phyloP scores from a whole-genome alignment of 2,113 vertebrate genomes.

The Microtus oregoni region DNA sequence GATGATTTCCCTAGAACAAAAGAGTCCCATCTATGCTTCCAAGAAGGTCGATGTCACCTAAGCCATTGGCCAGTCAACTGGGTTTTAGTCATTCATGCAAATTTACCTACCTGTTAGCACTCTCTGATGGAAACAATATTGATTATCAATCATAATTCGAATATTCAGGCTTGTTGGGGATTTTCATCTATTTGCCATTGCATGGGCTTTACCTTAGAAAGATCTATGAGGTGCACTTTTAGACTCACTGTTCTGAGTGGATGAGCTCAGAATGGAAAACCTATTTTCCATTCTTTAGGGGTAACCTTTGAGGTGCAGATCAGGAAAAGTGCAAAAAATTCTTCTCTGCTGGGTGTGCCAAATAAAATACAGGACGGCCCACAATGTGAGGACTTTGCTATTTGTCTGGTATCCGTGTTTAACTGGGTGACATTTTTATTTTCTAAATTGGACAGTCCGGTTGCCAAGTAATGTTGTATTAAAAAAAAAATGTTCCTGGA shows the following conservation, averaged over 20 bases:
- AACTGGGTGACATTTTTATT: neutral
- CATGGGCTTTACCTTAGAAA: neutral
- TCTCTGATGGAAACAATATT: neutral
- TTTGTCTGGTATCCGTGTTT: constrained; percentile 12
- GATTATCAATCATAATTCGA: neutral
- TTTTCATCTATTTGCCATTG: neutral
- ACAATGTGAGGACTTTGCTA: neutral
- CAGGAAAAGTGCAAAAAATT: neutral
- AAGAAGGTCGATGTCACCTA: neutral
- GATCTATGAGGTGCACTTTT: neutral
- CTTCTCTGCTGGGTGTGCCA: neutral
- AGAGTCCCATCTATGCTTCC: neutral
- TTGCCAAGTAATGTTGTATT: neutral
- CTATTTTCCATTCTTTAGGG: neutral
- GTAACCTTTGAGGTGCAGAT: neutral
- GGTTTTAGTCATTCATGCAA: neutral
- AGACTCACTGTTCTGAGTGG: neutral
- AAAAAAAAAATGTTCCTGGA: neutral
- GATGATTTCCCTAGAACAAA: neutral
- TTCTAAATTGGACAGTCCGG: neutral
- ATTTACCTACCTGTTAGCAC: neutral
- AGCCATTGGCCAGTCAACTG: neutral
- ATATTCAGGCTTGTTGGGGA: neutral
- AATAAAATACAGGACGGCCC: neutral
- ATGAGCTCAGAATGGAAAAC: neutral